Evolutionary conservation across 2,888 invertebrate genomes (phyloP), one percentile per base, ranked within the genome.

Genomic region (Pycnomerus fuliginosus): DNA sequence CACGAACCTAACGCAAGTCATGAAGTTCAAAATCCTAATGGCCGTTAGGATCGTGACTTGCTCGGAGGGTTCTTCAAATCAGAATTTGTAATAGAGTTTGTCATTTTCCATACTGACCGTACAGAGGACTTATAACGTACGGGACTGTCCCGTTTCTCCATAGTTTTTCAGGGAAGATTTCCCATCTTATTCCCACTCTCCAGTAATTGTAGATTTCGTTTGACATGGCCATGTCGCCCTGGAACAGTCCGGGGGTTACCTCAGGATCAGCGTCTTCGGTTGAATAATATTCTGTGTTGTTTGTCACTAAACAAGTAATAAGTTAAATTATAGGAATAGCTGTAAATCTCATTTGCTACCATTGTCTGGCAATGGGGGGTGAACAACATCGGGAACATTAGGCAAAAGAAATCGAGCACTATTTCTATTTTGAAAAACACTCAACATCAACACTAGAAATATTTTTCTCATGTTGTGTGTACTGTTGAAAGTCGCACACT

Each of bases 211-310:
- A 82, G 7, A 77, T 71, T 61, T 80, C 80, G 33, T 79, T 79
- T 39, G 78, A 78, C 50, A 83, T 73, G 1, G 84, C 84, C 72
- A 84, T 84, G 53, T 84, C 84, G 2, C 84, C 84, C 67, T 84
- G 81, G 61, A 79, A 83, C 16, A 84, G 68, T 10, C 82, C 81
- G 0, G 84, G 83, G 47, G 75, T 74, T 1, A 83, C 78, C 70
- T 84, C 84, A 0, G 84, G 82, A 68, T 84, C 83, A 53, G 77
- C 74, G 16, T 61, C 56, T 20, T 65, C 67, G 42, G 48, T 22
- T 36, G 41, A 31, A 29, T 45, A 45, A 14, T 51, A n/a, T n/a
- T n/a, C n/a, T n/a, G n/a, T n/a, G n/a, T n/a, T n/a, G n/a, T n/a
- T n/a, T n/a, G n/a, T n/a, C n/a, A n/a, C n/a, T n/a, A n/a, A n/a